Evolutionary conservation across 1,140 invertebrate genomes (phyloP).

Genomic region (Aporrectodea caliginosa): DNA sequence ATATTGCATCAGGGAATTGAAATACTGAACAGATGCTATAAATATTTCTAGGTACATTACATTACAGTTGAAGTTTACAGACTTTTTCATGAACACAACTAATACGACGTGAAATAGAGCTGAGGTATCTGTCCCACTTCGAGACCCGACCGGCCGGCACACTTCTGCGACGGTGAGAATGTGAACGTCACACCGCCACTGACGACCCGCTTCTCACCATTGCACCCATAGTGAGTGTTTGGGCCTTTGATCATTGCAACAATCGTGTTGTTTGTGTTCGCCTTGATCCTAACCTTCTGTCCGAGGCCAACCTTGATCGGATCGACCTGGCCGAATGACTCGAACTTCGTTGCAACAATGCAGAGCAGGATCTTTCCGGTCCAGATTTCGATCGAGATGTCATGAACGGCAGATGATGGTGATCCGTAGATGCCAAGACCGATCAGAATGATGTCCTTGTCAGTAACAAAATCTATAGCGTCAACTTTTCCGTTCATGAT

Average conservation of each 20-base stretch:
- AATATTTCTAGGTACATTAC: no score
- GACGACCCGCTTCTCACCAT: not conserved
- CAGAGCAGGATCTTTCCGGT: not conserved
- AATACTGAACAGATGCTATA: no score
- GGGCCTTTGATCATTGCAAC: not conserved
- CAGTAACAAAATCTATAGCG: slow-evolving; percentile 3
- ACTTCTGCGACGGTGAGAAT: not conserved
- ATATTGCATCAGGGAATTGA: no score
- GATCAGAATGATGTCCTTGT: slow-evolving; percentile 6
- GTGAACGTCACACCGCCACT: slow-evolving; percentile 8
- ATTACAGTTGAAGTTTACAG: no score
- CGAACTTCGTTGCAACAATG: slow-evolving; percentile 15
- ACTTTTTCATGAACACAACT: no score
- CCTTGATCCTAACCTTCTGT: not conserved
- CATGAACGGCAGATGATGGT: not conserved
- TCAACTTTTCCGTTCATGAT: not conserved
- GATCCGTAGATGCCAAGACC: slow-evolving; percentile 11
- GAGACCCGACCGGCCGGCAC: not conserved
- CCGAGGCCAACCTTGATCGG: not conserved
- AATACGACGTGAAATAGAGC: no score
- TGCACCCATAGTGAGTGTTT: slow-evolving; percentile 1
- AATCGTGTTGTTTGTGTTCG: not conserved
- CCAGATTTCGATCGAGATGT: slow-evolving; percentile 3
- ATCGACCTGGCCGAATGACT: slow-evolving; percentile 9
- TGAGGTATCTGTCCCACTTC: slow-evolving; percentile 12